Evolutionary conservation across 2,888 invertebrate species (phyloP), one percentile per base, ranked within the genome.

Genomic region (Autographa pulchrina): DNA sequence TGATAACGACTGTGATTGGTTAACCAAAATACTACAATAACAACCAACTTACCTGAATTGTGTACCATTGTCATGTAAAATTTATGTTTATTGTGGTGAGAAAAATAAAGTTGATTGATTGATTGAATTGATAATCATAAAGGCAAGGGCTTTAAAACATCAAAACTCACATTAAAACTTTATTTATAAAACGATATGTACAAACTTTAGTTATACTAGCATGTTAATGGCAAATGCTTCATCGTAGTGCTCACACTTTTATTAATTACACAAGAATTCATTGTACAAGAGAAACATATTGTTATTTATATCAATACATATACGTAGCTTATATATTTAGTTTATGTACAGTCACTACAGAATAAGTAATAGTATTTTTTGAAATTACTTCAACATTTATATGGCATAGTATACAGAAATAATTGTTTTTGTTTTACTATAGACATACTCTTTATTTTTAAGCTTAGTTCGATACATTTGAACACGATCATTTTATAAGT

Each of bases 261-360:
- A 43, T 61, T 59, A 60, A 38, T 2, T 35, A 35, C 35, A 73
- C 18, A 58, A 25, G 62, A 9, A 16, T 65, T 66, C 38, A 71
- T 72, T 81, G 89, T 87, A 89, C 90, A 90, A 89, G 90, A 89
- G 90, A 89, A 89, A 89, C 89, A 61, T 56, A 56, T 56, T 56
- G 11, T 56, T 25, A 25, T 25, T 25, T 20, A 20, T 54, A 54
- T 13, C 25, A 56, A 56, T 56, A 56, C 62, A 67, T 74, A 61
- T 31, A 56, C 43, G 62, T 69, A 43, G 65, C 43, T 52, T 43
- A 52, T 64, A 68, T 58, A 58, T 70, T 67, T 52, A 65, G 52
- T 60, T 56, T 60, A 68, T 63, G 25, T 67, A 68, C 59, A 75
- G 13, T 58, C 41, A 77, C 69, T 74, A 20, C 9, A 68, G 56